Evolutionary conservation across 2,797 vertebrate species (phyloP).

Genomic region (Manis pentadactyla): DNA sequence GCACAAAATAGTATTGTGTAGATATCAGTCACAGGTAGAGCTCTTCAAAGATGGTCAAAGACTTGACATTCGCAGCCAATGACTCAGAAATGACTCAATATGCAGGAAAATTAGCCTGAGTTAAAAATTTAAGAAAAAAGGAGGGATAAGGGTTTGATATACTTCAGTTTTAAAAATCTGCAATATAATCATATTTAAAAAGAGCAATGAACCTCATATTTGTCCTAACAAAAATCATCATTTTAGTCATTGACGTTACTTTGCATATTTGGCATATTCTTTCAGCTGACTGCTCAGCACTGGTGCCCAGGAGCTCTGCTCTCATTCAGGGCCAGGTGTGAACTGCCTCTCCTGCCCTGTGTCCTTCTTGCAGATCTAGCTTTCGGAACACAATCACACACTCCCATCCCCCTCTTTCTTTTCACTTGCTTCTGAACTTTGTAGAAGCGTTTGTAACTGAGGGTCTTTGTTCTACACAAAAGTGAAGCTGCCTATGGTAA

Average conservation of each 20-base stretch:
- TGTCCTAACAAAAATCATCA: neutral
- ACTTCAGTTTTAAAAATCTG: neutral
- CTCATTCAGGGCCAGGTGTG: fast-evolving
- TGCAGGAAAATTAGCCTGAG: neutral
- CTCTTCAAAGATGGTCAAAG: neutral
- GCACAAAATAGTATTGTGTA: neutral
- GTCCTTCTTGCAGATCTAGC: neutral
- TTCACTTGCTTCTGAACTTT: neutral
- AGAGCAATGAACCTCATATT: neutral
- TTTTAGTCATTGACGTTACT: neutral
- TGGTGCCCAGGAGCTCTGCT: neutral
- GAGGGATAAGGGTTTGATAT: neutral
- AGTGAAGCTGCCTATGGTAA: neutral
- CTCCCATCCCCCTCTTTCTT: neutral
- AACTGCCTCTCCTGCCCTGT: neutral
- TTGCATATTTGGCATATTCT: neutral
- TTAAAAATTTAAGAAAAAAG: neutral
- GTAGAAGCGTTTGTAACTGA: slow-evolving; percentile 2
- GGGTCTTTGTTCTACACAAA: neutral
- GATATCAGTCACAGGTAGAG: neutral
- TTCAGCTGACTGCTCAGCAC: neutral
- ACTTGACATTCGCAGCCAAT: neutral
- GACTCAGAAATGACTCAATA: neutral
- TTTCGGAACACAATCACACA: neutral
- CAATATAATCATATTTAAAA: neutral